phyloP scores from a whole-genome alignment of 2,797 vertebrate species.

The Siniperca obscura region DNA sequence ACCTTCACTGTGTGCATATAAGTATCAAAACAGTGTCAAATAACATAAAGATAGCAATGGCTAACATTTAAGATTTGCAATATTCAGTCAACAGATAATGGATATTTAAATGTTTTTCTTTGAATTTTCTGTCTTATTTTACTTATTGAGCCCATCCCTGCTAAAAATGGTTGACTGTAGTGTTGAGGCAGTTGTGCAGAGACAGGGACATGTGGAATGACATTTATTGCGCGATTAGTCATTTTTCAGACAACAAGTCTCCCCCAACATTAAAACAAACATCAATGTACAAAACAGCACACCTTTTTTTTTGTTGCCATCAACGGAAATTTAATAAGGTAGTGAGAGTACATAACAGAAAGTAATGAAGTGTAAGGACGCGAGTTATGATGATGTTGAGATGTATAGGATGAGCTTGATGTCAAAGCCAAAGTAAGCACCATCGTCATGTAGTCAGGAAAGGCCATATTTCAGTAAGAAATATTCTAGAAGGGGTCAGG shows the following conservation, averaged over 20 bases:
- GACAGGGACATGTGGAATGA: slow-evolving; percentile 82
- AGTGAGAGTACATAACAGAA: slow-evolving; percentile 86
- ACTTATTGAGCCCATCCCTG: slow-evolving; percentile 8
- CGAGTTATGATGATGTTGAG: slow-evolving; percentile 77
- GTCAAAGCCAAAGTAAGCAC: slow-evolving; percentile 89
- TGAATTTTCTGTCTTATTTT: not conserved
- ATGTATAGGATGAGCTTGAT: slow-evolving; percentile 82
- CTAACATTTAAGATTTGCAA: not conserved
- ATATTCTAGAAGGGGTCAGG: slow-evolving; percentile 79
- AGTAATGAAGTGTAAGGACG: slow-evolving; percentile 80
- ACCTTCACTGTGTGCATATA: not conserved
- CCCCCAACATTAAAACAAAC: slow-evolving; percentile 86
- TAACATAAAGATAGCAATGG: not conserved
- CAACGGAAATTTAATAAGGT: slow-evolving; percentile 88
- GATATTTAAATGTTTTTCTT: not conserved
- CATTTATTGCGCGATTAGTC: slow-evolving; percentile 88
- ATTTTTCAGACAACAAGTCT: slow-evolving; percentile 88
- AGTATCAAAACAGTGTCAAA: not conserved
- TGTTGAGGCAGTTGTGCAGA: slow-evolving; percentile 68
- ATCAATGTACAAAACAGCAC: slow-evolving; percentile 88
- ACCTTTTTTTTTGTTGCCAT: slow-evolving; percentile 83
- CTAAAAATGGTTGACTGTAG: slow-evolving; percentile 4
- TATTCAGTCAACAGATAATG: slow-evolving; percentile 4
- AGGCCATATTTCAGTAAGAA: slow-evolving; percentile 84
- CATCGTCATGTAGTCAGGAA: slow-evolving; percentile 87